Percentiles rank a stretch among this genome's conserved stretches.
These are phyloP conservation scores for Drosophila incognita DNA, from an alignment of 2,888 invertebrate genomes.

Conservation along the genomic window DNA sequence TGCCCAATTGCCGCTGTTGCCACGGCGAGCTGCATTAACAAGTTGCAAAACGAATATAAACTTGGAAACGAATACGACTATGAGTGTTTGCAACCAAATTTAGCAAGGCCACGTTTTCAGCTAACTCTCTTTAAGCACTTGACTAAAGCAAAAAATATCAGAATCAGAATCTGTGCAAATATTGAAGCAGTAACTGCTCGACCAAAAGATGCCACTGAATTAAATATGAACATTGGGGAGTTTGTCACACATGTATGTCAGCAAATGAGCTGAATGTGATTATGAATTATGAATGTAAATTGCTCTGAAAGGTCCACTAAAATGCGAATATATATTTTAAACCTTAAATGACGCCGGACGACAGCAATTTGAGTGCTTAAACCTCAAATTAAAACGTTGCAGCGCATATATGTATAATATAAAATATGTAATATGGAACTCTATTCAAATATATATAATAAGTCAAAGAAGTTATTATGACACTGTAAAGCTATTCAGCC, in stretches of 20 bases:
- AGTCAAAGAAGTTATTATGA: not conserved
- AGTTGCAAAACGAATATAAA: not conserved
- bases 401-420: not conserved
- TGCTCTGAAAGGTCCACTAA: not conserved
- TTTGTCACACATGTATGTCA: no score
- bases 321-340: not conserved
- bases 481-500: not conserved
- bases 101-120: slow-evolving; percentile 9
- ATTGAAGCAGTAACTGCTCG: not conserved
- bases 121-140: slow-evolving; percentile 9
- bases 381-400: not conserved
- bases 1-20: slow-evolving; percentile 23
- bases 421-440: not conserved
- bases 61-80: not conserved
- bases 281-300: not conserved
- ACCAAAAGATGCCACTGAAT: not conserved
- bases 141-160: not conserved
- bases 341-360: not conserved
- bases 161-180: not conserved
- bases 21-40: slow-evolving; percentile 17
- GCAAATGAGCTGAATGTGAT: not conserved
- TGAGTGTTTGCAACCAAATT: slow-evolving; percentile 21
- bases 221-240: not conserved
- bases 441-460: not conserved
- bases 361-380: not conserved